Base-by-base conservation (phyloP, 2,888 invertebrate genomes). In the Rosalia funebris region DNA sequence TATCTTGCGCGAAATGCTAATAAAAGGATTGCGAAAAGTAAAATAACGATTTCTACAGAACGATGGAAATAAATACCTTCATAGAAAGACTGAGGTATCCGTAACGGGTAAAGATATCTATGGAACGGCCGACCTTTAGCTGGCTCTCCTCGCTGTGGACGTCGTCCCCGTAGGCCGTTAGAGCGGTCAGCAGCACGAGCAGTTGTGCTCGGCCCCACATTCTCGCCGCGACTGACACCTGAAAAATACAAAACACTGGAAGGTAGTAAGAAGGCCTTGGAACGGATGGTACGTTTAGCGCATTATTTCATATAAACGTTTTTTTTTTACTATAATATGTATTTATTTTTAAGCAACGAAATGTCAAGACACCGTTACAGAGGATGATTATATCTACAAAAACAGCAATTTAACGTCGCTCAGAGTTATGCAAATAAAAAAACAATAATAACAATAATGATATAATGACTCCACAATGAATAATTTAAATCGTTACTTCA, bases 41-140 rank as follows among this genome's bases (percentile, higher is more conserved):
- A n/a, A n/a, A n/a, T n/a, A n/a, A n/a, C n/a, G n/a, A n/a, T n/a
- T n/a, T n/a, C n/a, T n/a, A n/a, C n/a, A n/a, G n/a, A n/a, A n/a
- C n/a, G n/a, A n/a, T n/a, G n/a, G 20, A 39, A 20, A 50, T 36
- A 52, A 39, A 47, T 60, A 68, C 68, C 61, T 65, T 68, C 68
- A 68, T 68, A 2, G 68, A 65, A 3, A 68, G 47, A 25, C 65
- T 65, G 53, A 67, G 63, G 48, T 65, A 67, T 36, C 65, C 71
- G 64, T 70, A 81, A 57, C 76, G 71, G 53, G 85, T 86, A 80
- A 94, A 94, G 75, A 94, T 87, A 81, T 94, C 93, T 75, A 94
- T 90, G 64, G 93, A 91, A 76, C 91, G 90, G 70, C 94, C 95
- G 66, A 92, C 88, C 70, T 90, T 87, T 53, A 90, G 86, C 76